Conservation (phyloP, 2,113 vertebrate genomes). For the Chamaetylas fuelleborni region DNA sequence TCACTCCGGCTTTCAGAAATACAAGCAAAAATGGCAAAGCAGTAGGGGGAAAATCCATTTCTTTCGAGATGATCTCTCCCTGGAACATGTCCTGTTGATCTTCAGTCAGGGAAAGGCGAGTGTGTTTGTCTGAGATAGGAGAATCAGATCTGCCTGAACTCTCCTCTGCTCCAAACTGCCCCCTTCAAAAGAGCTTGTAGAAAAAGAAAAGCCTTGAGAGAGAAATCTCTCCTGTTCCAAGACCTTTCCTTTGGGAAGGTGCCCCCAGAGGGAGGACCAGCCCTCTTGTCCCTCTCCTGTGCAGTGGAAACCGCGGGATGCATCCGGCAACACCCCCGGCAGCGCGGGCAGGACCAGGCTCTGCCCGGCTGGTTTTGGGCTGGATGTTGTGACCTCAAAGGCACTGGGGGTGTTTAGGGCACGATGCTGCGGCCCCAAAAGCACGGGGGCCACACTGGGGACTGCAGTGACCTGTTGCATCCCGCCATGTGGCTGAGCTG, state of each 20-base stretch:
- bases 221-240: neutral
- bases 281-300: neutral
- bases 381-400: neutral
- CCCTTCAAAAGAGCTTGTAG: neutral
- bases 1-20: constrained; percentile 41
- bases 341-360: neutral
- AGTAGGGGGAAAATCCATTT: constrained; percentile 54
- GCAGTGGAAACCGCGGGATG: rapidly evolving
- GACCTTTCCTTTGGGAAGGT: neutral
- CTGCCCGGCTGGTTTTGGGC: rapidly evolving
- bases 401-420: neutral
- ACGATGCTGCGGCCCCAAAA: neutral
- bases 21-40: constrained; percentile 51
- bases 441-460: neutral
- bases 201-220: neutral
- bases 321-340: rapidly evolving
- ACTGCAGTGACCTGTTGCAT: neutral
- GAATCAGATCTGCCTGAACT: constrained; percentile 40
- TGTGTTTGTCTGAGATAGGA: constrained; percentile 43
- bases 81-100: constrained; percentile 40
- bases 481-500: rapidly evolving
- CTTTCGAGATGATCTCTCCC: constrained; percentile 33
- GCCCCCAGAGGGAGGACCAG: neutral
- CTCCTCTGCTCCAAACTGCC: neutral
- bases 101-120: constrained; percentile 5